Base-by-base conservation (phyloP, 1,140 invertebrate genomes). In the Heterodera carotae region DNA sequence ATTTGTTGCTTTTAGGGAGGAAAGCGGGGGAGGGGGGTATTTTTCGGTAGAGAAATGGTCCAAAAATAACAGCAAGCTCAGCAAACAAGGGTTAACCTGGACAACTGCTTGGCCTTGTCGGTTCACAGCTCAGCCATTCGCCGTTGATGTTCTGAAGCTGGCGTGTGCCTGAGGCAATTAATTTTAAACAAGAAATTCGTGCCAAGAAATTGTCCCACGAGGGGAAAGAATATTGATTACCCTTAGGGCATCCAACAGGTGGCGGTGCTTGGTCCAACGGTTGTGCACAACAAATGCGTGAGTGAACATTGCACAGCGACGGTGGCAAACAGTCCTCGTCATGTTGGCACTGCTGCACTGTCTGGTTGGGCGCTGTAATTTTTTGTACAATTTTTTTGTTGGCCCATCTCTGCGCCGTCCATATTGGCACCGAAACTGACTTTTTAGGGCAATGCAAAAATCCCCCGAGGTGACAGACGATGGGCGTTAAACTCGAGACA, bases 201-300 rank as follows among this genome's bases (percentile, higher is more conserved):
- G 15, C 48, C 67, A 18, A 34, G 3, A 18, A 27, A 43, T 15
- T 2, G 60, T 39, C 60, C 60, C 39, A 3, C n/a, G n/a, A n/a
- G n/a, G n/a, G n/a, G n/a, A n/a, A n/a, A n/a, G n/a, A n/a, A 6
- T 77, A 43, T 79, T 25, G 22, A 15, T 66, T 75, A n/a, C 84
- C 84, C 43, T 83, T 85, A 18, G 83, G 83, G 62, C 83, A 84
- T 71, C 83, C 83, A 36, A 84, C 71, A 31, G 83, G 82, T 18
- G 82, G 82, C 3, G 83, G 53, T 39, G 82, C 83, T 34, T 83
- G 82, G 69, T 80, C 33, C 2, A 83, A 70, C 3, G 82, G 76
- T 29, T 83, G 59, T 15, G 82, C 62, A 62, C 82, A 83, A 31
- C 82, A 83, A 31, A 59, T 27, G 25, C 68, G 79, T 22, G 80